These are phyloP conservation scores for Rhagonycha lutea DNA, from an alignment of 2,888 invertebrate species.

Conservation along the genomic window DNA sequence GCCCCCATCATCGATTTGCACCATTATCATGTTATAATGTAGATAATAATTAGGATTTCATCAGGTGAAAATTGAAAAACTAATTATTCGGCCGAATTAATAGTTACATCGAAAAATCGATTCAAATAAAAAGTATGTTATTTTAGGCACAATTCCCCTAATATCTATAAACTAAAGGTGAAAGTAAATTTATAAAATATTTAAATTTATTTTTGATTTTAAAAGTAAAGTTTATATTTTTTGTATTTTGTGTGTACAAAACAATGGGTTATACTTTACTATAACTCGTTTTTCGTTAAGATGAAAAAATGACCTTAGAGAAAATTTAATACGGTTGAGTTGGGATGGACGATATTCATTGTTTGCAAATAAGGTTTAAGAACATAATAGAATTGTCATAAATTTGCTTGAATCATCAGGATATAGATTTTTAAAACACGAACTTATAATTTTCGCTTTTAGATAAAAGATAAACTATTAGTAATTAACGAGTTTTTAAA, in stretches of 20 bases:
- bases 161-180: not conserved
- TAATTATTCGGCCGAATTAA: too few species aligned
- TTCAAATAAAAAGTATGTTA: too few species aligned
- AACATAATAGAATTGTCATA: slow-evolving; percentile 19
- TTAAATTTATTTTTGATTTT: not conserved
- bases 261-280: slow-evolving; percentile 1
- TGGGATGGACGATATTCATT: slow-evolving; percentile 10
- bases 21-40: too few species aligned
- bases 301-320: slow-evolving; percentile 3
- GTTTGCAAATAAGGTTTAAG: slow-evolving; percentile 18
- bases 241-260: not conserved
- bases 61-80: too few species aligned
- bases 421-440: slow-evolving; percentile 6
- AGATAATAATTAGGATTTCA: too few species aligned
- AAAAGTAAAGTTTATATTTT: not conserved
- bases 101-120: too few species aligned
- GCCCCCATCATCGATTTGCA: too few species aligned
- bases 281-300: not conserved
- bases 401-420: slow-evolving; percentile 14
- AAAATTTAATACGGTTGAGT: not conserved
- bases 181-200: not conserved
- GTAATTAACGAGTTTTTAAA: slow-evolving; percentile 12
- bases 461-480: not conserved
- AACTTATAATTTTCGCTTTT: slow-evolving; percentile 4
- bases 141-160: too few species aligned